A percentile compares a stretch with the other conserved stretches of the same genome.
phyloP scores from a whole-genome alignment of 2,888 invertebrate species.

The Agrochola lota region DNA sequence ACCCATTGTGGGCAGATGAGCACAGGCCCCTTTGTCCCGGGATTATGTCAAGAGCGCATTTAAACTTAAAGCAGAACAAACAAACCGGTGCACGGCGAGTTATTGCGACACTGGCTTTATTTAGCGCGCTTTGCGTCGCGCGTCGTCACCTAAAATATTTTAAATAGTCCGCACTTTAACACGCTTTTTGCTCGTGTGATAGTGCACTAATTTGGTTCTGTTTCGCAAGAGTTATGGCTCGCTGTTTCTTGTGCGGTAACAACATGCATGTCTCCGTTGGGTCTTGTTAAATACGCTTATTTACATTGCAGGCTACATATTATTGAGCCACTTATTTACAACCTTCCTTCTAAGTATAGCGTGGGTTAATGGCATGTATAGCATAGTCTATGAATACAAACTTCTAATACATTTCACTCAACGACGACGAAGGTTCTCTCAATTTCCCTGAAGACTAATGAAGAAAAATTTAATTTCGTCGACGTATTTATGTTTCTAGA shows the following conservation, averaged over 20 bases:
- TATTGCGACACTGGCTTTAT: slow-evolving; percentile 69
- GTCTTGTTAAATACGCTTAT: slow-evolving; percentile 17
- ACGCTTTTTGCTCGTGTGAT: slow-evolving; percentile 45
- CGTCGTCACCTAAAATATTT: slow-evolving; percentile 61
- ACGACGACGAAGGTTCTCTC: slow-evolving; percentile 33
- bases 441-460: slow-evolving; percentile 55
- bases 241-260: slow-evolving; percentile 23
- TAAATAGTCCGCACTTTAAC: slow-evolving; percentile 55
- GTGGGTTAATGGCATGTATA: slow-evolving; percentile 39
- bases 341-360: slow-evolving; percentile 1
- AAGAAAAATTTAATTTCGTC: slow-evolving; percentile 52
- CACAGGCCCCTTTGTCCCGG: slow-evolving; percentile 76
- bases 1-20: slow-evolving; percentile 78
- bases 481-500: slow-evolving; percentile 49
- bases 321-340: slow-evolving; percentile 29
- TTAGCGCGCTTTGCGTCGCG: slow-evolving; percentile 43
- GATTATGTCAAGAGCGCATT: slow-evolving; percentile 72
- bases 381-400: slow-evolving; percentile 59
- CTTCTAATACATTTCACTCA: slow-evolving; percentile 53
- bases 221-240: slow-evolving; percentile 39
- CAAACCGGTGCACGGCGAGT: slow-evolving; percentile 70
- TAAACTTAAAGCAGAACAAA: slow-evolving; percentile 72
- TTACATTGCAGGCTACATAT: slow-evolving; percentile 10
- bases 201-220: slow-evolving; percentile 46
- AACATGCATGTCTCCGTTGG: not conserved